Conservation (phyloP, 2,797 vertebrate species). For the Mus spretus region DNA sequence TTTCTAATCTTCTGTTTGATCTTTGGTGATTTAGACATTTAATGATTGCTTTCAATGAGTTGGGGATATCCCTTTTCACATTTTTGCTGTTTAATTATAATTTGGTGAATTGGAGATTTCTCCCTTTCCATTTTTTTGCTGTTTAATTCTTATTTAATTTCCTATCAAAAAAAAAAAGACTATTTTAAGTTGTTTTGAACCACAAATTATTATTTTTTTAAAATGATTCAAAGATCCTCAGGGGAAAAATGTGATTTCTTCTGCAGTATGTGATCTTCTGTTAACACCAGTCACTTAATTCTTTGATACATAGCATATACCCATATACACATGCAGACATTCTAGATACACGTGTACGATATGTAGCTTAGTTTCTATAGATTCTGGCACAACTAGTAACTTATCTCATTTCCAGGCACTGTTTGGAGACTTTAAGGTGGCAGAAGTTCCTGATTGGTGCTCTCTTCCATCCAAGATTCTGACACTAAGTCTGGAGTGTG, state of each 20-base stretch:
- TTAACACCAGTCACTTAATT: neutral
- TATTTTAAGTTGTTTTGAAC: neutral
- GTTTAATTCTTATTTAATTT: slow-evolving; percentile 43
- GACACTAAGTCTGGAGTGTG: neutral
- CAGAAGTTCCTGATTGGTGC: neutral
- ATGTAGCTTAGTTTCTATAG: neutral
- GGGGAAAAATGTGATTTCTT: neutral
- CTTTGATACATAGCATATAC: neutral
- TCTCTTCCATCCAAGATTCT: neutral
- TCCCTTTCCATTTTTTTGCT: neutral
- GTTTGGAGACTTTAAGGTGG: neutral
- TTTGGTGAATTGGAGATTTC: neutral
- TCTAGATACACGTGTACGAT: neutral
- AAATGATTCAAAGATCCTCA: neutral
- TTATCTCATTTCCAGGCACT: neutral
- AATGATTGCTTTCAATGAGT: slow-evolving; percentile 4
- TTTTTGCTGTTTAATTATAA: slow-evolving; percentile 26
- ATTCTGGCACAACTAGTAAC: neutral
- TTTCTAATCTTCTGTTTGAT: neutral
- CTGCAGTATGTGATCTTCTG: neutral
- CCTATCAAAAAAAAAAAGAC: neutral
- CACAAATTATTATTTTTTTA: neutral
- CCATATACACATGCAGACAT: neutral
- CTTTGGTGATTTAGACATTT: slow-evolving; percentile 4
- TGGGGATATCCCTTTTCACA: neutral